phyloP scores from a whole-genome alignment of 2,888 invertebrate genomes.

The Drosophila mimetica region DNA sequence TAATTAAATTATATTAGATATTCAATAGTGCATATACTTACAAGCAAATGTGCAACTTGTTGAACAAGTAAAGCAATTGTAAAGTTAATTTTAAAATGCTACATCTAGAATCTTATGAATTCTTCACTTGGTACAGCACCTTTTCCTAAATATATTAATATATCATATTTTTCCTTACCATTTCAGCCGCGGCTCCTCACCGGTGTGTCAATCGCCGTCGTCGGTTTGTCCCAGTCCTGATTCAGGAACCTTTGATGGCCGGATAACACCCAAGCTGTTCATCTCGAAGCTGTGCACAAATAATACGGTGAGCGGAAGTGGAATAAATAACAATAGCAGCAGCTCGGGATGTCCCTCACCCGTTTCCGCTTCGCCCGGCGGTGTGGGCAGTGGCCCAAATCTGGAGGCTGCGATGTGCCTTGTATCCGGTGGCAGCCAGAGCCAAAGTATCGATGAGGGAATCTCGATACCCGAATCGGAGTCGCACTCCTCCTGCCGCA shows the following conservation, averaged over 20 bases:
- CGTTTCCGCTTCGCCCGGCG: conserved; percentile 80
- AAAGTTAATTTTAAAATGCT: neutral
- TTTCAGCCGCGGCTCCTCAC: conserved; percentile 83
- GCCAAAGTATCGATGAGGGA: conserved; percentile 78
- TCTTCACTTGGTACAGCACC: neutral
- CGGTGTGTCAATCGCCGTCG: conserved; percentile 84
- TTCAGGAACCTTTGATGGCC: conserved; percentile 84
- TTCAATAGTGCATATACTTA: neutral
- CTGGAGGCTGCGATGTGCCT: conserved; percentile 53
- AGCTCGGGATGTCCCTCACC: conserved; percentile 83
- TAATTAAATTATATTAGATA: conserved; percentile 18
- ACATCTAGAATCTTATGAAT: neutral
- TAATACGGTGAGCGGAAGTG: conserved; percentile 64
- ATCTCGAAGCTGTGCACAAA: conserved; percentile 83
- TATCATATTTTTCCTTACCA: neutral
- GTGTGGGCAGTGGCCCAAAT: conserved; percentile 49
- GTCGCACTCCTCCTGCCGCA: conserved; percentile 61
- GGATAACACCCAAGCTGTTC: conserved; percentile 84
- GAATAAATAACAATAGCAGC: conserved; percentile 62
- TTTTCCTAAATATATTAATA: too few species aligned
- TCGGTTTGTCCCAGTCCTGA: conserved; percentile 84
- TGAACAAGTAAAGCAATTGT: neutral
- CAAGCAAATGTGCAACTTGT: neutral
- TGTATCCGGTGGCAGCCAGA: conserved; percentile 77
- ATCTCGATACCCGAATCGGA: conserved; percentile 78